A percentile compares a stretch with the other conserved stretches of the same genome.
These are phyloP conservation scores for Morone chrysops DNA, from an alignment of 2,113 vertebrate species.

Conservation along the genomic window DNA sequence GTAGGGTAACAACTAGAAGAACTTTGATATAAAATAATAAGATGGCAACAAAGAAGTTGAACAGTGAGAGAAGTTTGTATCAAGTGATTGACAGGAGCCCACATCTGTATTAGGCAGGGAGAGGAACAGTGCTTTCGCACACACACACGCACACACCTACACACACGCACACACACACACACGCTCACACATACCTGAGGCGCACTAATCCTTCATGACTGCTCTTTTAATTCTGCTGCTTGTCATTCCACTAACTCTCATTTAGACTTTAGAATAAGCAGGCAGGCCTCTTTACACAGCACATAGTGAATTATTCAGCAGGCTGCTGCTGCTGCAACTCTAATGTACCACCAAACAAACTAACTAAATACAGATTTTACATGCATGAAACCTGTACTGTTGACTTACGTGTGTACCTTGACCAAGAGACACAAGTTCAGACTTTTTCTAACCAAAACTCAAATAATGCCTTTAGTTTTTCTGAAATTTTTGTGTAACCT, in stretches of 20 bases:
- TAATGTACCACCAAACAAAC: conserved; percentile 44
- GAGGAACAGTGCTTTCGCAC: conserved; percentile 25
- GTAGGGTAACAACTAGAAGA: background rate
- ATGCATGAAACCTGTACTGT: conserved; percentile 5
- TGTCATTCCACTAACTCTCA: conserved; percentile 55
- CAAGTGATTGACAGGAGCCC: conserved; percentile 20
- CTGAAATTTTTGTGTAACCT: background rate
- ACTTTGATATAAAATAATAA: conserved; percentile 20
- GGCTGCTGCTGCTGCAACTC: conserved; percentile 34
- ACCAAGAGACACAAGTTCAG: background rate
- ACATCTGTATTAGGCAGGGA: conserved; percentile 14
- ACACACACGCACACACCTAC: conserved; percentile 15
- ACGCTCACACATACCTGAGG: conserved; percentile 31
- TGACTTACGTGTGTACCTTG: background rate
- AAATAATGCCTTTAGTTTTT: background rate
- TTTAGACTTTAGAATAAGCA: conserved; percentile 49
- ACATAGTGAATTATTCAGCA: conserved; percentile 65
- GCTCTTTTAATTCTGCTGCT: conserved; percentile 51
- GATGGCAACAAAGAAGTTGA: background rate
- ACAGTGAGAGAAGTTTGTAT: conserved; percentile 2
- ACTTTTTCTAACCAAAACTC: background rate
- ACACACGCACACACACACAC: conserved; percentile 12
- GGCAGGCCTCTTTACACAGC: conserved; percentile 35
- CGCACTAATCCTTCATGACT: conserved; percentile 43
- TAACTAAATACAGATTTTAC: conserved; percentile 42